Evolutionary conservation across 2,888 invertebrate genomes (phyloP).

Genomic region (Trissolcus brochymenae): DNA sequence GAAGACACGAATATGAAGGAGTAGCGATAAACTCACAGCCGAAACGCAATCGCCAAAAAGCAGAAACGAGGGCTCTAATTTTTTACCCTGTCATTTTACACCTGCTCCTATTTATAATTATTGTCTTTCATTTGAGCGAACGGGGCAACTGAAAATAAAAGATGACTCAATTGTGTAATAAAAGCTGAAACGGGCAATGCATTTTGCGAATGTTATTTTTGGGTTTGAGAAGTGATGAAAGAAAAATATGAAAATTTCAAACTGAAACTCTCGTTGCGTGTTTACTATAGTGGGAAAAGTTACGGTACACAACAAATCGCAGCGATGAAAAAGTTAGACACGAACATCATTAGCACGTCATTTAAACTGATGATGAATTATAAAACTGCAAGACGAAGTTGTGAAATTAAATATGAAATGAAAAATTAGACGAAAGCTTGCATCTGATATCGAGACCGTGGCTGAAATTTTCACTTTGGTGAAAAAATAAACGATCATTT

Average conservation of each 20-base stretch:
- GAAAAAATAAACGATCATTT: conserved; percentile 15
- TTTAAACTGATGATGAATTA: no score
- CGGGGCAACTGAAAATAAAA: neutral
- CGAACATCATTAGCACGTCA: conserved; percentile 9
- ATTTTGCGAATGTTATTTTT: no score
- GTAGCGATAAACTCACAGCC: conserved; percentile 47
- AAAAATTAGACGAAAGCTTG: no score
- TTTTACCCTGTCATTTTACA: neutral
- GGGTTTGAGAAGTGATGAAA: no score
- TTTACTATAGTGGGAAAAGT: no score
- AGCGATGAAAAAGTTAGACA: no score
- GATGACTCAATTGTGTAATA: no score
- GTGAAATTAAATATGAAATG: no score
- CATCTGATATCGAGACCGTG: neutral
- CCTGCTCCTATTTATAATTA: conserved; percentile 2
- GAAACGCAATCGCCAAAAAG: conserved; percentile 23
- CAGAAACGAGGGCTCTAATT: neutral
- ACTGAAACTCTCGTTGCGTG: conserved; percentile 3
- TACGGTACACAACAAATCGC: neutral
- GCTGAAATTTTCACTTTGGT: conserved; percentile 17
- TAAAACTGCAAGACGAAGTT: no score
- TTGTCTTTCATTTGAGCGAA: neutral
- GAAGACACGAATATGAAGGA: conserved; percentile 40
- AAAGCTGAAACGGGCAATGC: no score
- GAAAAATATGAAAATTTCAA: no score